Conservation (phyloP, 2,797 vertebrate species). For the Pangasius mekongensis region DNA sequence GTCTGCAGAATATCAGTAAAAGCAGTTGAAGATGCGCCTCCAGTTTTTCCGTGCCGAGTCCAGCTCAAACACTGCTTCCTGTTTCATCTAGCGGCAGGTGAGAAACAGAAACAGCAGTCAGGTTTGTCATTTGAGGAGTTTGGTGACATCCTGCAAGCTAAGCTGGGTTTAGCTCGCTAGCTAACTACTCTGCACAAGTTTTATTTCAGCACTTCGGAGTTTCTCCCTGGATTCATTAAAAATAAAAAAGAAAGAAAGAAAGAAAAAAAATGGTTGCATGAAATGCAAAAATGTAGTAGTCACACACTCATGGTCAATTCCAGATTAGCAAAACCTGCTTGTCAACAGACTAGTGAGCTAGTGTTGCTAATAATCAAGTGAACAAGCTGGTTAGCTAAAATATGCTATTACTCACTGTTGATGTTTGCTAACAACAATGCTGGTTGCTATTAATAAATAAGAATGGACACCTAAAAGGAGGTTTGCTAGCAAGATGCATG, state of each 20-base stretch:
- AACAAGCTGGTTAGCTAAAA: not conserved
- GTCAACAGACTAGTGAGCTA: not conserved
- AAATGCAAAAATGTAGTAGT: not conserved
- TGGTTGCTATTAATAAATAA: not conserved
- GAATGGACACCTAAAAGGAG: not conserved
- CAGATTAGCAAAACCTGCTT: not conserved
- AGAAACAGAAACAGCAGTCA: conserved; percentile 39
- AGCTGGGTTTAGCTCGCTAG: not conserved
- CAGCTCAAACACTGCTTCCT: conserved; percentile 48
- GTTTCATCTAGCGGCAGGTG: conserved; percentile 79
- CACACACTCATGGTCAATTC: not conserved
- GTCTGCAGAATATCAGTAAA: conserved; percentile 31
- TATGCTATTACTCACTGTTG: not conserved
- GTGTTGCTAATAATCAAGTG: not conserved
- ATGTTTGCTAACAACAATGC: not conserved
- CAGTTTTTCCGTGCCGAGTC: conserved; percentile 57
- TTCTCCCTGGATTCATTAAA: not conserved
- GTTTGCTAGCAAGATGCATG: not conserved
- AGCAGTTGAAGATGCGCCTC: conserved; percentile 64
- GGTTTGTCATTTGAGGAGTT: not conserved
- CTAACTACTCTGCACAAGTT: not conserved
- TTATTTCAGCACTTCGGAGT: not conserved
- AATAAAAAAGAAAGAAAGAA: not conserved
- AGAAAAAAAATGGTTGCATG: too few relatives aligned
- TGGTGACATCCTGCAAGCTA: not conserved